Percentiles rank a stretch among this genome's conserved stretches.
These are phyloP conservation scores for Myiothlypis chrysogaster DNA, from an alignment of 2,797 vertebrate species.

Conservation along the genomic window DNA sequence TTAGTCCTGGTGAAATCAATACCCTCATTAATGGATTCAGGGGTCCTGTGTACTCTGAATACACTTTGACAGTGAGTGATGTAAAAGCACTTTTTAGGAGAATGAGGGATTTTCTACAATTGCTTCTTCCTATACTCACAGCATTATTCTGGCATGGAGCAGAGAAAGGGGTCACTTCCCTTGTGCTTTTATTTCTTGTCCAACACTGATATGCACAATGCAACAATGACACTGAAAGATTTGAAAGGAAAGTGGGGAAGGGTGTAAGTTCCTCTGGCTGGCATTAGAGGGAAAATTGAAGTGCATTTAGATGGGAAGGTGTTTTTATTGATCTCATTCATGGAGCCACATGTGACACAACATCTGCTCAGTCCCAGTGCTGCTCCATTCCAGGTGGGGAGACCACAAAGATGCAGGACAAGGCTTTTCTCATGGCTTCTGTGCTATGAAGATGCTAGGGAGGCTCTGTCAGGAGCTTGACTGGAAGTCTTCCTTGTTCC, in stretches of 20 bases:
- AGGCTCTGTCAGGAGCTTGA: neutral
- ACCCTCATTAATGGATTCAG: neutral
- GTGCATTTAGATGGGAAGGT: neutral
- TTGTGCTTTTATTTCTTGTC: neutral
- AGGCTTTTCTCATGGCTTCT: neutral
- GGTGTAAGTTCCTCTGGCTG: neutral
- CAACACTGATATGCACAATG: too few relatives aligned
- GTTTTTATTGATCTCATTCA: neutral
- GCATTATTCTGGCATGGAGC: neutral
- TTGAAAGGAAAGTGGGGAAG: neutral
- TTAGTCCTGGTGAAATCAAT: constrained; percentile 26
- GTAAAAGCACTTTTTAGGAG: neutral
- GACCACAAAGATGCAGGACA: neutral
- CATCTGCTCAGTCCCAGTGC: accelerated
- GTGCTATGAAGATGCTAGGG: neutral
- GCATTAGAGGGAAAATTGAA: neutral
- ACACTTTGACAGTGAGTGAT: neutral
- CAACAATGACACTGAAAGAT: neutral
- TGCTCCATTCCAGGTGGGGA: neutral
- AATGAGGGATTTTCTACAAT: neutral
- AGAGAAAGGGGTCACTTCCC: neutral
- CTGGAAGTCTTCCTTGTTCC: neutral
- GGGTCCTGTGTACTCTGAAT: neutral
- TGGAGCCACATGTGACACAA: accelerated
- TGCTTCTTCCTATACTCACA: neutral